Percentiles rank a stretch among this genome's conserved stretches.
Conservation (phyloP, 2,888 invertebrate genomes). For the Eupithecia insigniata region DNA sequence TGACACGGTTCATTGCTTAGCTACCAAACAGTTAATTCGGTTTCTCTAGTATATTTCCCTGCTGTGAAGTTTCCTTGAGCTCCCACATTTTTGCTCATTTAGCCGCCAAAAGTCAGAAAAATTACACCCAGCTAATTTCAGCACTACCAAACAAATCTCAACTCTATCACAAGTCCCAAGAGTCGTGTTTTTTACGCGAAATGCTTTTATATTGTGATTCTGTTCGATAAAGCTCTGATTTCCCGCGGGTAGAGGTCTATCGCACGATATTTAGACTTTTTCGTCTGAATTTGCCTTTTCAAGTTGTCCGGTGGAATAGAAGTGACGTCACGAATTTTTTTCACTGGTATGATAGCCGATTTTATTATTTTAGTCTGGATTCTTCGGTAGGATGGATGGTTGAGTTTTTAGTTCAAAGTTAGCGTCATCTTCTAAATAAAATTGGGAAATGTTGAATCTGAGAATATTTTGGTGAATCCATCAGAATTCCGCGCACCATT, state of each 20-base stretch:
- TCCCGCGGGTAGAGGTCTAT: constrained; percentile 33
- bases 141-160: constrained; percentile 5
- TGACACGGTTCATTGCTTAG: neutral
- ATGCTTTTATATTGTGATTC: constrained; percentile 25
- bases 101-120: neutral
- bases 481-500: neutral
- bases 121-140: constrained; percentile 3
- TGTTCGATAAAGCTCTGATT: constrained; percentile 39
- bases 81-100: neutral
- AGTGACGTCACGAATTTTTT: neutral
- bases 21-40: neutral
- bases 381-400: neutral
- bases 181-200: constrained; percentile 17
- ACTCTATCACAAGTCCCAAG: constrained; percentile 5
- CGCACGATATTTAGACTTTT: constrained; percentile 10
- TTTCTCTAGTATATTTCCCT: neutral
- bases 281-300: constrained; percentile 1
- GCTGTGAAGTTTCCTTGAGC: neutral
- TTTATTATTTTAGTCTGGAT: neutral
- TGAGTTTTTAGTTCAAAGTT: neutral
- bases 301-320: neutral
- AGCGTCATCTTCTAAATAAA: neutral
- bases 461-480: neutral
- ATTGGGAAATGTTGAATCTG: neutral
- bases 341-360: neutral